phyloP scores from a whole-genome alignment of 2,888 invertebrate genomes.

The Papilio elwesi region DNA sequence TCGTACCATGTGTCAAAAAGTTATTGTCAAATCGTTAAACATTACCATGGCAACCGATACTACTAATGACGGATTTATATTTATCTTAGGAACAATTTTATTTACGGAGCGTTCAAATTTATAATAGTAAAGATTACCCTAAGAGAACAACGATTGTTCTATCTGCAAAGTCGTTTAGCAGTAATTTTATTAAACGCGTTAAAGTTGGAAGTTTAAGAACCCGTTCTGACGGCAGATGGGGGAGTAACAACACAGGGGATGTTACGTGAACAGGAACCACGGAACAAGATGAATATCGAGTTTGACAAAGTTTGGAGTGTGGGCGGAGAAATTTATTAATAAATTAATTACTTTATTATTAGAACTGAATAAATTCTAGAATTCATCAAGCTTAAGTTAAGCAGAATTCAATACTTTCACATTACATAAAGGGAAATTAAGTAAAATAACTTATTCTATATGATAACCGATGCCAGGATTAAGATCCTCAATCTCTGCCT shows the following conservation, averaged over 20 bases:
- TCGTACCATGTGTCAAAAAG: no score
- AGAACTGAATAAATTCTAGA: background rate
- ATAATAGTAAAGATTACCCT: background rate
- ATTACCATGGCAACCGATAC: no score
- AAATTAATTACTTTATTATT: background rate
- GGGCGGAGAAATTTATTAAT: background rate
- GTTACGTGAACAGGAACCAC: background rate
- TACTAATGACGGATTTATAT: no score
- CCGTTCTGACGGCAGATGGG: constrained; percentile 3
- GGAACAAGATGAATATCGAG: constrained; percentile 13
- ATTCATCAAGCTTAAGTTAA: background rate
- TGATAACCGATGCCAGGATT: no score
- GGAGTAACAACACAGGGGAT: background rate
- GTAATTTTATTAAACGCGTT: constrained; percentile 12
- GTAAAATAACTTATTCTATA: background rate
- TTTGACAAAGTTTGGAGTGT: background rate
- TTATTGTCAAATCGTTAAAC: no score
- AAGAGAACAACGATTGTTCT: constrained; percentile 4
- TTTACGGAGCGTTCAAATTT: no score
- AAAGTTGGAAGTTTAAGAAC: constrained; percentile 13
- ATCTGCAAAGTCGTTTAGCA: background rate
- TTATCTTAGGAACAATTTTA: no score
- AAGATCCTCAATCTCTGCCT: no score
- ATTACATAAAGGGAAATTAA: background rate
- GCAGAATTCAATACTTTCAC: background rate